These are phyloP conservation scores for Lucinisca nassula DNA, from an alignment of 2,888 invertebrate genomes.

Conservation along the genomic window DNA sequence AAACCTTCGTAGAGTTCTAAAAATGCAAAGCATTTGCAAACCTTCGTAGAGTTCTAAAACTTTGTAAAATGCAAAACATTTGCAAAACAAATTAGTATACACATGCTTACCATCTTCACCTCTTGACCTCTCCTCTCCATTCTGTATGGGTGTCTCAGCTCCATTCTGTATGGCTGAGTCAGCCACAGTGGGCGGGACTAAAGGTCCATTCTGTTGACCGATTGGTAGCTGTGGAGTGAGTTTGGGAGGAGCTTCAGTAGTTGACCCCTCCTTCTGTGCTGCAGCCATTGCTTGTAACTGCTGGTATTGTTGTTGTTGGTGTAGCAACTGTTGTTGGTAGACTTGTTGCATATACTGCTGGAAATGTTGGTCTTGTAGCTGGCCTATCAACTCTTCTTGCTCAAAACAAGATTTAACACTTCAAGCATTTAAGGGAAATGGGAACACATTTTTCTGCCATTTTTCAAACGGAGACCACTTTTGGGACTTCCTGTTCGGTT, in stretches of 20 bases:
- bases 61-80: too few relatives aligned
- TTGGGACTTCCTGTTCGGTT: too few relatives aligned
- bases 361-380: constrained; percentile 99
- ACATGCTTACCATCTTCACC: constrained; percentile 22
- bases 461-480: too few relatives aligned
- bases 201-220: constrained; percentile 66
- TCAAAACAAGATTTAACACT: too few relatives aligned
- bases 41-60: too few relatives aligned
- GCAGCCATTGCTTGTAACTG: constrained; percentile 81
- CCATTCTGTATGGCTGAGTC: constrained; percentile 60
- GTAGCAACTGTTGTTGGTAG: constrained; percentile 88
- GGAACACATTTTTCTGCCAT: too few relatives aligned
- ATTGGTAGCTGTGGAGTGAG: constrained; percentile 17
- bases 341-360: constrained; percentile 99
- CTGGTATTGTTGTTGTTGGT: constrained; percentile 89
- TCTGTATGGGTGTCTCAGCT: constrained; percentile 30
- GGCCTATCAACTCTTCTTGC: constrained; percentile 97
- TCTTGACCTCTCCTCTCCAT: constrained; percentile 1
- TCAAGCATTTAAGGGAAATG: too few relatives aligned
- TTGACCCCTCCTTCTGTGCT: constrained; percentile 43
- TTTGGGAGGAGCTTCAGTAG: constrained; percentile 37
- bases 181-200: constrained; percentile 87
- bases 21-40: too few relatives aligned
- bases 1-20: too few relatives aligned
- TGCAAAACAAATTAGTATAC: too few relatives aligned